These are phyloP conservation scores for Arrhopalites spinosus DNA, from an alignment of 2,888 invertebrate genomes.

Conservation along the genomic window DNA sequence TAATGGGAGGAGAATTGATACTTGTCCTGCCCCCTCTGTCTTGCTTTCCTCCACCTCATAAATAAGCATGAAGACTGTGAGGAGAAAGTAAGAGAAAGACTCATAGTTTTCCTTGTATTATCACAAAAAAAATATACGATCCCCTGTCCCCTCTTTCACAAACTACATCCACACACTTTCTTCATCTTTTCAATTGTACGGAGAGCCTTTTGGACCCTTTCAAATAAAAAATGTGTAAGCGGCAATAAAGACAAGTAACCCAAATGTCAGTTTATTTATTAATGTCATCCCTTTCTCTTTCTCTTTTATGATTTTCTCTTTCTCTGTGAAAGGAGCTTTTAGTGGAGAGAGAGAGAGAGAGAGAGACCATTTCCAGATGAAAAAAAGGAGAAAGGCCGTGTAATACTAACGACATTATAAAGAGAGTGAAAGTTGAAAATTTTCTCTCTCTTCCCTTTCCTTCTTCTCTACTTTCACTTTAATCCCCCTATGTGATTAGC, in stretches of 20 bases:
- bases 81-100: neutral
- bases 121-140: neutral
- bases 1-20: conserved; percentile 18
- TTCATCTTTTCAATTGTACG: too few relatives aligned
- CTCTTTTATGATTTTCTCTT: neutral
- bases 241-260: neutral
- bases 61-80: too few relatives aligned
- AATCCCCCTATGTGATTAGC: too few relatives aligned
- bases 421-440: too few relatives aligned
- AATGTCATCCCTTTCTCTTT: neutral
- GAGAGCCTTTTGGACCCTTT: neutral
- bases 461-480: too few relatives aligned
- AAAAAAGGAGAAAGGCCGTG: too few relatives aligned
- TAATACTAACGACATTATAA: too few relatives aligned
- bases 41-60: conserved; percentile 19
- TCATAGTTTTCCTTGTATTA: neutral
- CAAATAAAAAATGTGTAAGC: neutral
- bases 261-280: neutral
- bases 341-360: too few relatives aligned
- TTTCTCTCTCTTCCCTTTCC: too few relatives aligned
- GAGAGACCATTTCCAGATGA: too few relatives aligned
- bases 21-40: conserved; percentile 22
- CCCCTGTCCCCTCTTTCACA: neutral
- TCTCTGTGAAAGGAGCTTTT: neutral
- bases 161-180: neutral